A percentile compares a stretch with the other conserved stretches of the same genome.
These are phyloP conservation scores for Isoperla grammatica DNA, from an alignment of 2,888 invertebrate species.

Conservation along the genomic window DNA sequence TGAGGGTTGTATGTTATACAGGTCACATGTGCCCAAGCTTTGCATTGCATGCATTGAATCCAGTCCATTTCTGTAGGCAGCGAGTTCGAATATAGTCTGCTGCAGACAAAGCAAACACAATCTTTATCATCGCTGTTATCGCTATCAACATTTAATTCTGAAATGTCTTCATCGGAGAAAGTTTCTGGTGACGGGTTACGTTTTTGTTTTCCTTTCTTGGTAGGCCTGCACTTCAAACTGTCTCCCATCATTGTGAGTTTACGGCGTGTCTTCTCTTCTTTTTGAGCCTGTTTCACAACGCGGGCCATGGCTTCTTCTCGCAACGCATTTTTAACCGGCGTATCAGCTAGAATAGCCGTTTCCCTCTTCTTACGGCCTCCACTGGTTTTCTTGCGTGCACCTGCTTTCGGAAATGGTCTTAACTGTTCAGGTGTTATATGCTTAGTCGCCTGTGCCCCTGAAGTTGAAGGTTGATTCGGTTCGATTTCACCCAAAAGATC, in stretches of 20 bases:
- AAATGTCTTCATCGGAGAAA: too few relatives aligned
- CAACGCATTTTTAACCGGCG: conserved; percentile 14
- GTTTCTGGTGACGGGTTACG: not conserved
- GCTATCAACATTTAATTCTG: not conserved
- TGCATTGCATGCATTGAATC: not conserved
- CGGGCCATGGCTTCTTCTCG: too few relatives aligned
- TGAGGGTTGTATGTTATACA: not conserved
- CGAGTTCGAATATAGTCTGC: not conserved
- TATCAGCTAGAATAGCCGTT: conserved; percentile 2
- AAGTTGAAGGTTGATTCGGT: not conserved
- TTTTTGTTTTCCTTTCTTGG: not conserved
- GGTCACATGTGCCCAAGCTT: not conserved
- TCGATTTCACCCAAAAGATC: not conserved
- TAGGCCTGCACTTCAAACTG: not conserved
- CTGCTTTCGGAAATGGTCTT: not conserved
- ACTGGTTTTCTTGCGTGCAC: not conserved
- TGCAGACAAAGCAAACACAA: conserved; percentile 16
- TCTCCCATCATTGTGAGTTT: not conserved
- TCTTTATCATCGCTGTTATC: conserved; percentile 9
- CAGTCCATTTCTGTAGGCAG: not conserved
- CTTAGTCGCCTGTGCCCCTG: not conserved
- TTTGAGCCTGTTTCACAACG: conserved; percentile 1
- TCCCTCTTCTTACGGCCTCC: not conserved
- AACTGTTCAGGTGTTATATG: not conserved
- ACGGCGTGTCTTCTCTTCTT: not conserved